phyloP scores from a whole-genome alignment of 23 tunicate species.

The Styela clava region DNA sequence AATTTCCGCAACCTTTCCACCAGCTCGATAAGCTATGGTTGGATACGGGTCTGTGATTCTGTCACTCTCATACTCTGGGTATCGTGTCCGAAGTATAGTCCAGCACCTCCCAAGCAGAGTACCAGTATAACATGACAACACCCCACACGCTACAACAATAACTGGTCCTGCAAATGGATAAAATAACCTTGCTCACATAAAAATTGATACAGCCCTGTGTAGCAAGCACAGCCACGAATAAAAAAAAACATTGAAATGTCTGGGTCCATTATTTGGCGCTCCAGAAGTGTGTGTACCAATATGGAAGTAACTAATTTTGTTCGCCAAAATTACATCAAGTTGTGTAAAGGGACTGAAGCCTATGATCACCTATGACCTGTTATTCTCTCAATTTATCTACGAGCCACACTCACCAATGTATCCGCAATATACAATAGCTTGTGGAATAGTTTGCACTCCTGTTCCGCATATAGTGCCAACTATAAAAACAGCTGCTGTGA shows the following conservation, averaged over 20 bases:
- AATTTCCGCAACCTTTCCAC: slow-evolving; percentile 63
- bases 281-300: too few species aligned
- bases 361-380: too few species aligned
- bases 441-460: slow-evolving; percentile 87
- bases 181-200: too few species aligned
- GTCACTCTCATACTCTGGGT: slow-evolving; percentile 49
- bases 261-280: too few species aligned
- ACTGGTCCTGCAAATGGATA: slow-evolving; percentile 11
- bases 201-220: too few species aligned
- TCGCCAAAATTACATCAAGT: too few species aligned
- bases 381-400: too few species aligned
- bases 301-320: too few species aligned
- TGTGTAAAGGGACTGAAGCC: too few species aligned
- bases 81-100: slow-evolving; percentile 58
- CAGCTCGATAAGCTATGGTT: slow-evolving; percentile 75
- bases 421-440: slow-evolving; percentile 67
- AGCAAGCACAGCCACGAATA: too few species aligned
- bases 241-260: too few species aligned
- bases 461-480: slow-evolving; percentile 90
- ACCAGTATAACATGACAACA: slow-evolving; percentile 74
- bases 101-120: slow-evolving; percentile 77
- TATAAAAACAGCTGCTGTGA: slow-evolving; percentile 68
- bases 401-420: slow-evolving; percentile 76
- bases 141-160: slow-evolving; percentile 55
- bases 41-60: slow-evolving; percentile 85